Percentiles rank a stretch among this genome's conserved stretches.
Evolutionary conservation across 2,113 vertebrate genomes (phyloP).

Genomic region (Platichthys stellatus): DNA sequence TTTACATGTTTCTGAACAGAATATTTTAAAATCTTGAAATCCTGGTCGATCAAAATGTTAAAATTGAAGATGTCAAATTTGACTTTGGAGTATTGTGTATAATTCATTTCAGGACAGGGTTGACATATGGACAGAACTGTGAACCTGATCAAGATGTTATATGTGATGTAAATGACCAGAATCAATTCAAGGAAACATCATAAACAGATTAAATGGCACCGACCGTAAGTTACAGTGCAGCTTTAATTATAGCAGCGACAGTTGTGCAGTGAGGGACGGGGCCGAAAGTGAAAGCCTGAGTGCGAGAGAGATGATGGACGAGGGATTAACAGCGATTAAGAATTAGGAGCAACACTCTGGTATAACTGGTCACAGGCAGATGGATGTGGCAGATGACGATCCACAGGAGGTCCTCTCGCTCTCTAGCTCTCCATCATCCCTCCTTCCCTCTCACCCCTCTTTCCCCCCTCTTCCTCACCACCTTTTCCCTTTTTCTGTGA

Average conservation of each 20-base stretch:
- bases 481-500: neutral
- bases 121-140: neutral
- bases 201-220: slow-evolving; percentile 8
- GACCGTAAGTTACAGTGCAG: neutral
- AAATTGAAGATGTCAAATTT: too few relatives aligned
- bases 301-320: slow-evolving; percentile 42
- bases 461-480: slow-evolving; percentile 7
- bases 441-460: neutral
- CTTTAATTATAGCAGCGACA: slow-evolving; percentile 34
- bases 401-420: slow-evolving; percentile 48
- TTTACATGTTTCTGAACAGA: neutral
- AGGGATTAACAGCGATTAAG: slow-evolving; percentile 80
- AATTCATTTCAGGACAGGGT: too few relatives aligned
- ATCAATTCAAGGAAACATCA: slow-evolving; percentile 12
- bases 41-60: too few relatives aligned
- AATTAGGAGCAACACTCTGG: slow-evolving; percentile 74
- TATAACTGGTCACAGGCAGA: slow-evolving; percentile 38
- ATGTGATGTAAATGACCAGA: neutral
- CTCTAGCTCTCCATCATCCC: neutral
- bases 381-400: slow-evolving; percentile 66
- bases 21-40: neutral
- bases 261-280: slow-evolving; percentile 41
- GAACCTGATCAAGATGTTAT: neutral
- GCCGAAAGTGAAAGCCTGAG: slow-evolving; percentile 49
- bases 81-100: too few relatives aligned